phyloP scores from a whole-genome alignment of 2,797 vertebrate species.

The Chiloscyllium punctatum region DNA sequence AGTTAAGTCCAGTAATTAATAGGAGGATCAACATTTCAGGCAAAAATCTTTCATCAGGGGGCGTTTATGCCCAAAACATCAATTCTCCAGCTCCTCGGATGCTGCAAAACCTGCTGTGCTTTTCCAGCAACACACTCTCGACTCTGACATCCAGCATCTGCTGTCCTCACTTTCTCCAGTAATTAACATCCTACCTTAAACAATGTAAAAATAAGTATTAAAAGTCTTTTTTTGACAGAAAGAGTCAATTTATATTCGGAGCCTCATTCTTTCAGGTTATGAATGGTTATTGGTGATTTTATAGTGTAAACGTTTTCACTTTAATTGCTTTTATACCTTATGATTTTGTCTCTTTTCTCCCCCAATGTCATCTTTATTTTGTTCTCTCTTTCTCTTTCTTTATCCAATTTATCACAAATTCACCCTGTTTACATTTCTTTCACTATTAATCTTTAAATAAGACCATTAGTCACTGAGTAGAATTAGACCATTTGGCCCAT shows the following conservation, averaged over 20 bases:
- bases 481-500: too few relatives aligned
- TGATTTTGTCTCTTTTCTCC: not conserved
- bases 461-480: too few relatives aligned
- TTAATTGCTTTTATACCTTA: not conserved
- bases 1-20: too few relatives aligned
- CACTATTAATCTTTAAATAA: not conserved
- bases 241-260: not conserved
- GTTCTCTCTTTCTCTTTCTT: not conserved
- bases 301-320: not conserved
- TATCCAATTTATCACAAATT: not conserved
- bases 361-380: not conserved
- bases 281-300: not conserved
- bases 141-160: too few relatives aligned
- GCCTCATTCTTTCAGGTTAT: not conserved
- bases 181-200: not conserved
- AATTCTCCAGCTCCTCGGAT: too few relatives aligned
- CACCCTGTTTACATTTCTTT: not conserved
- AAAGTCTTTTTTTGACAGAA: too few relatives aligned
- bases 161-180: too few relatives aligned
- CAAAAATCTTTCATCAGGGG: too few relatives aligned
- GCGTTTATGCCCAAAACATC: too few relatives aligned
- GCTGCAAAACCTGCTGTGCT: too few relatives aligned
- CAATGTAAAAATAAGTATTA: not conserved
- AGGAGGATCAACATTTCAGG: too few relatives aligned
- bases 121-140: too few relatives aligned